A percentile compares a stretch with the other conserved stretches of the same genome.
Conservation (phyloP, 2,113 vertebrate genomes). For the Numenius arquata region DNA sequence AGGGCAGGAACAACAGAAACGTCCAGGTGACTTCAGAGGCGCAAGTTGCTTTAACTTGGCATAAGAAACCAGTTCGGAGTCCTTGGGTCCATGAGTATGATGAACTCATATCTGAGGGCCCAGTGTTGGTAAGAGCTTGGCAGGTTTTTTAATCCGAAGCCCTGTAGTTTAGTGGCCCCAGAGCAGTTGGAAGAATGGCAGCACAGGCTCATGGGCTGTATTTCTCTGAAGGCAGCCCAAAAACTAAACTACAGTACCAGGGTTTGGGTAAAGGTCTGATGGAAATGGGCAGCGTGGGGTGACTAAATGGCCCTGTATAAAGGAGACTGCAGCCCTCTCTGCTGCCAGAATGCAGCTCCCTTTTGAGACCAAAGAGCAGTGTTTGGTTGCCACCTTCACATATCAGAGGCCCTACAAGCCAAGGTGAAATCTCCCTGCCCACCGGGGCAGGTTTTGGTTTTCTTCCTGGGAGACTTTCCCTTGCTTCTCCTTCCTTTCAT, state of each 20-base stretch:
- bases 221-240: background rate
- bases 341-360: background rate
- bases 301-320: background rate
- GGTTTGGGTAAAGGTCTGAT: background rate
- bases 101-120: background rate
- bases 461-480: background rate
- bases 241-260: background rate
- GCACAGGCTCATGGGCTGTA: background rate
- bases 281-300: background rate
- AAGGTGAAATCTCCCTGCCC: background rate
- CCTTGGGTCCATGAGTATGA: accelerated
- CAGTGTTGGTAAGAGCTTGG: background rate
- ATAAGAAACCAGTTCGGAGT: background rate
- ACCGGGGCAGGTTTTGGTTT: background rate
- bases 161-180: background rate
- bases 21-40: background rate
- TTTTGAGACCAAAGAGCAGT: background rate
- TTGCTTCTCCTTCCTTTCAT: background rate
- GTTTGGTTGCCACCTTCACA: background rate
- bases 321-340: background rate
- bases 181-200: background rate
- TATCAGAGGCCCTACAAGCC: background rate
- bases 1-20: background rate
- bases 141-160: background rate
- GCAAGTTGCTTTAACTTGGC: background rate